Base-by-base conservation (phyloP, 2,113 vertebrate species). In the Diadophis punctatus region DNA sequence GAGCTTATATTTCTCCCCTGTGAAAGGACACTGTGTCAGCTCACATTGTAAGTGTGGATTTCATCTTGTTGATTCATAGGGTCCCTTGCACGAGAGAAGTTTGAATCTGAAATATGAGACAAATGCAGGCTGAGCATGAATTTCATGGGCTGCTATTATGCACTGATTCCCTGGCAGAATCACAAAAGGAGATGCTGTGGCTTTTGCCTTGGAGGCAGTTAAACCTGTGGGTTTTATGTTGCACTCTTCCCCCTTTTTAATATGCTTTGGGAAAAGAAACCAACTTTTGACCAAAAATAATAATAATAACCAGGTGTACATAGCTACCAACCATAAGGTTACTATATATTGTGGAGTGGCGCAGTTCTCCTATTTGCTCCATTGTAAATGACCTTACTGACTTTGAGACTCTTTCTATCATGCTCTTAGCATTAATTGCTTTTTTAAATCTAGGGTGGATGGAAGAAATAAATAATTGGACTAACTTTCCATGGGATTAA, bases 141-240 rank as follows among this genome's bases (percentile, higher is more conserved):
- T 51, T 86, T 12, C 10, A 20, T 27, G 52, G 85, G 30, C 30
- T 89, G 43, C 22, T 12, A 34, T 18, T 85, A 88, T 48, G 53
- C 10, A 0, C 60, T 88, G 58, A 88, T 46, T 0, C 14, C 49
- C 20, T 0, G 7, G 22, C 88, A 55, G 86, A 68, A 52, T 88
- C 63, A 88, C 51, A 43, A 51, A 91, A 51, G 16, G 53, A 90
- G 4, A 0, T 94, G 52, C 2, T 30, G 3, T 3, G 53, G 85
- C 80, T 34, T 87, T 87, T 51, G 90, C 25, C 25, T 23, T 80
- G 39, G 55, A 30, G 60, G 8, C 18, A 94, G 52, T 60, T 84
- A 48, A 39, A 48, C 23, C 25, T 0, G 0, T 0, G 1, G 4
- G 4, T 53, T 86, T 48, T 53, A 1, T 86, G 87, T 52, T 53